A percentile compares a stretch with the other conserved stretches of the same genome.
Conservation (phyloP, 2,888 invertebrate species). For the Congeria kusceri region DNA sequence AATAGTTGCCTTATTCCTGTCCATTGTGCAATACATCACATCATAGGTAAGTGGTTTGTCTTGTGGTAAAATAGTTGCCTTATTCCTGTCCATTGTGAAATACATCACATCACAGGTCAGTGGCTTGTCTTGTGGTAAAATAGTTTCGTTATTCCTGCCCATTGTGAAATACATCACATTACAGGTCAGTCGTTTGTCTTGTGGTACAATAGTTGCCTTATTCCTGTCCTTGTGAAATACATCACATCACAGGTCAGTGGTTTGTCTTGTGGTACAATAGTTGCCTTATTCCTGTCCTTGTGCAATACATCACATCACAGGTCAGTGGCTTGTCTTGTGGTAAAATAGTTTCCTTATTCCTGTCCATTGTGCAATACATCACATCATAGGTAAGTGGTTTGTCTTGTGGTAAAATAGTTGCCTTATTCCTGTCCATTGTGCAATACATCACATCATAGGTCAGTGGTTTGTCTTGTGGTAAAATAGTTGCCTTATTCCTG, state of each 20-base stretch:
- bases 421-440: conserved; percentile 89
- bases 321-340: conserved; percentile 81
- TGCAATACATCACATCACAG: conserved; percentile 93
- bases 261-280: neutral
- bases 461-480: no score
- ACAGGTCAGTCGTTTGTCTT: conserved; percentile 86
- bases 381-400: conserved; percentile 88
- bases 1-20: no score
- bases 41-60: conserved; percentile 87
- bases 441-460: conserved; percentile 92
- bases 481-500: no score
- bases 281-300: conserved; percentile 89
- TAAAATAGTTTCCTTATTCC: no score
- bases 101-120: conserved; percentile 91
- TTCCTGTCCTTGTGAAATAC: conserved; percentile 90
- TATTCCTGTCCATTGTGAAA: conserved; percentile 90
- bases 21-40: conserved; percentile 92
- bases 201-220: no score
- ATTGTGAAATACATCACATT: conserved; percentile 93
- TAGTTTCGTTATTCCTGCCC: no score
- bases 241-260: conserved; percentile 89
- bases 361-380: conserved; percentile 92
- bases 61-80: no score
- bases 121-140: no score
- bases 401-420: neutral